phyloP scores from a whole-genome alignment of 2,888 invertebrate species.

The Metallyticus violacea region DNA sequence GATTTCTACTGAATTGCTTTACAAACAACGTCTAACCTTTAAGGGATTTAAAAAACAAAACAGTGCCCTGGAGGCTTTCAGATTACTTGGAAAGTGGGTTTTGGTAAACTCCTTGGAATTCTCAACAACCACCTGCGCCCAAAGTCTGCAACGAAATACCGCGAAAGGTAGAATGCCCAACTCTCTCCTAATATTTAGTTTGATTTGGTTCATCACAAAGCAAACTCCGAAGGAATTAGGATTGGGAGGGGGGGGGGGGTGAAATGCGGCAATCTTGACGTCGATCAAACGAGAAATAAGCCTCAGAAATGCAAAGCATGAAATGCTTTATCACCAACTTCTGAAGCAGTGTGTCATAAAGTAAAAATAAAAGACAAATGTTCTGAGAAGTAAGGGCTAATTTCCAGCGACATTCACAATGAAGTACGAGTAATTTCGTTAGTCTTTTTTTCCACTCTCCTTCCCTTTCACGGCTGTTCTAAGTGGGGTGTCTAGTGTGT shows the following conservation, averaged over 20 bases:
- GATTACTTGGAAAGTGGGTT: background rate
- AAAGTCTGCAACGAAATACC: too few relatives aligned
- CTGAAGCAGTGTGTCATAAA: background rate
- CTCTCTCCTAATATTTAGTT: too few relatives aligned
- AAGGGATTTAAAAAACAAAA: background rate
- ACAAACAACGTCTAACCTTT: background rate
- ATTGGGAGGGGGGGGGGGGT: too few relatives aligned
- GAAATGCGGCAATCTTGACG: background rate
- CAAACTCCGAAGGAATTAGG: too few relatives aligned
- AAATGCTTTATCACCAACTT: background rate
- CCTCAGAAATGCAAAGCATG: background rate
- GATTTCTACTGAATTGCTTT: too few relatives aligned
- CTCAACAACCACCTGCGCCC: background rate
- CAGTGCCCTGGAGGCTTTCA: background rate
- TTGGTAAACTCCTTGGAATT: background rate
- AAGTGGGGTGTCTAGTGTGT: background rate
- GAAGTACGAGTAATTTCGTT: background rate
- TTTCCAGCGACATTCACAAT: background rate
- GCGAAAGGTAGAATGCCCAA: too few relatives aligned
- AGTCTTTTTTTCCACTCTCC: background rate
- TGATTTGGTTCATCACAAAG: too few relatives aligned
- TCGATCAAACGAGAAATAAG: background rate
- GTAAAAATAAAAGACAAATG: background rate
- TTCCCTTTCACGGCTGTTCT: background rate
- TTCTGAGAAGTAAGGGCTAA: background rate